A percentile compares a stretch with the other conserved stretches of the same genome.
Conservation (phyloP, 92 coral and sea anemone species). For the Epizoanthus ramosus region DNA sequence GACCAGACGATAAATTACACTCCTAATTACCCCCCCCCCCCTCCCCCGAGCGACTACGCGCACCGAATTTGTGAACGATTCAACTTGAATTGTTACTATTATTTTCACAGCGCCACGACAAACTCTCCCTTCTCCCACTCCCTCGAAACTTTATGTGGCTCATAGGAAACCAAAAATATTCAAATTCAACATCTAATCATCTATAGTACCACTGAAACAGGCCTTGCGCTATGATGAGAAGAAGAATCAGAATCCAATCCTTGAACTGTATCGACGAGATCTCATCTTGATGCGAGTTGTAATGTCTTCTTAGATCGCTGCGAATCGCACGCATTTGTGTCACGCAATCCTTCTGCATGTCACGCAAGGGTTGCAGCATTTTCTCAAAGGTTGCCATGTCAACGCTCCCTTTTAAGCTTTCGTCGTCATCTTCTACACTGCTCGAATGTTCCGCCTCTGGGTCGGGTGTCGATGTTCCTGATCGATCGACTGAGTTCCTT, state of each 20-base stretch:
- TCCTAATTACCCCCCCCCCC: no score
- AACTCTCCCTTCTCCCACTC: no score
- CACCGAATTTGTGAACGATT: no score
- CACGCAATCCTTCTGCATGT: conserved; percentile 86
- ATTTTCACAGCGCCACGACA: no score
- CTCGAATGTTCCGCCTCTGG: conserved; percentile 84
- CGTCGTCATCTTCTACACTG: conserved; percentile 90
- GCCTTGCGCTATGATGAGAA: conserved; percentile 82
- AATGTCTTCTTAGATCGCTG: conserved; percentile 89
- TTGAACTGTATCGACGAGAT: conserved; percentile 81
- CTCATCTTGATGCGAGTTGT: conserved; percentile 88
- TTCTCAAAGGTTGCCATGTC: conserved; percentile 79
- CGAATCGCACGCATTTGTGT: conserved; percentile 96
- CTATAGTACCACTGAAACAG: conserved; percentile 84
- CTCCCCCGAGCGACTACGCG: no score
- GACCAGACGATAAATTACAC: no score
- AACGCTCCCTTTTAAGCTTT: conserved; percentile 70
- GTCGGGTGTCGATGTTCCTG: conserved; percentile 88
- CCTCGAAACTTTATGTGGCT: no score
- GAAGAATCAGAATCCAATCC: conserved; percentile 82
- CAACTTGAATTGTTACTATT: no score
- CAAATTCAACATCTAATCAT: neutral
- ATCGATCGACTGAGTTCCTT: conserved; percentile 76
- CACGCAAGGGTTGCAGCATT: conserved; percentile 85
- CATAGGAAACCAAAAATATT: no score